phyloP scores from a whole-genome alignment of 2,797 vertebrate species.

The Molossus molossus region DNA sequence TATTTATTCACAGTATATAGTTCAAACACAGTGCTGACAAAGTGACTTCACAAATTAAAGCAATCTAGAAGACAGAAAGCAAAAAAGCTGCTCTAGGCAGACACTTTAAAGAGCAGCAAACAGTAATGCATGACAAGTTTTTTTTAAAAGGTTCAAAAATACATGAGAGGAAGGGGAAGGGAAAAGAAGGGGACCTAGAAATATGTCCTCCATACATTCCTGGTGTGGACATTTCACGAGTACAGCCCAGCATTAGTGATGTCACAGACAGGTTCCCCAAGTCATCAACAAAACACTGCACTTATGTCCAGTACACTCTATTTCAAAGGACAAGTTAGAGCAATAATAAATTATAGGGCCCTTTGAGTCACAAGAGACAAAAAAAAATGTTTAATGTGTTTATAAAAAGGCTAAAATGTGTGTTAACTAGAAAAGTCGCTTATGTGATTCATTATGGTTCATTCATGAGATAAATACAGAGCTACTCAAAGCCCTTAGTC shows the following conservation, averaged over 20 bases:
- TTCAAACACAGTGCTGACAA: conserved; percentile 23
- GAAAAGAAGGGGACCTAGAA: neutral
- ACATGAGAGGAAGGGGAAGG: neutral
- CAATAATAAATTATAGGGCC: neutral
- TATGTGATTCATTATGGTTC: neutral
- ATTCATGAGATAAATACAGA: neutral
- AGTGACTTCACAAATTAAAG: conserved; percentile 43
- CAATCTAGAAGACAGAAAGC: neutral
- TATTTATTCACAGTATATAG: neutral
- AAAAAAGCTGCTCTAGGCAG: neutral
- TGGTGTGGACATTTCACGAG: neutral
- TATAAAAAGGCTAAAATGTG: conserved; percentile 10
- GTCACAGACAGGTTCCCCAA: neutral
- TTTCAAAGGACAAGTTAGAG: conserved; percentile 16
- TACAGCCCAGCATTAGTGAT: neutral
- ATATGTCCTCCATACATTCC: neutral
- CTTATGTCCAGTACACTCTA: neutral
- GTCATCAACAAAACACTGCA: neutral
- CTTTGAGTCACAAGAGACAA: neutral
- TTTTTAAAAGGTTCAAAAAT: neutral
- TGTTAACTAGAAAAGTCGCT: neutral
- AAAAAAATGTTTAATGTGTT: neutral
- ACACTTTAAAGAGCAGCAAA: neutral
- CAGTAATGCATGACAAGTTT: neutral
- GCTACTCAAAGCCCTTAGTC: neutral